These are phyloP conservation scores for Megaceryle alcyon DNA, from an alignment of 2,797 vertebrate species.

Conservation along the genomic window DNA sequence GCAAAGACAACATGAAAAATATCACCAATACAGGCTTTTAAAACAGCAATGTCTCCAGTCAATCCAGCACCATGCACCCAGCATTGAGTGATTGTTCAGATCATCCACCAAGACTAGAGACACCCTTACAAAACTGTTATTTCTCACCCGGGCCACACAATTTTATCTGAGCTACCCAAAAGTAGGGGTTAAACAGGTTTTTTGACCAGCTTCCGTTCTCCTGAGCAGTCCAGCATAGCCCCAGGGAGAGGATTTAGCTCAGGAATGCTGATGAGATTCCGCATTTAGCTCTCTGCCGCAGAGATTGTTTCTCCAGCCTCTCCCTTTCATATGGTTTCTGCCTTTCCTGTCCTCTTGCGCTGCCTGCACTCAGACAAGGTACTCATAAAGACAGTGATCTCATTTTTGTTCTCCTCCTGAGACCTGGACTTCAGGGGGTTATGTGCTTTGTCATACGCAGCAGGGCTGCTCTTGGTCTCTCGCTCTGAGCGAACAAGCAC, in stretches of 20 bases:
- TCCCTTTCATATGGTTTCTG: neutral
- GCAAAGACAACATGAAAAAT: neutral
- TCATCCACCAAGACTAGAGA: neutral
- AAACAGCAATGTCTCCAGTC: neutral
- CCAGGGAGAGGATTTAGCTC: neutral
- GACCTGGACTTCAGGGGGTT: neutral
- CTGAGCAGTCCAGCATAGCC: neutral
- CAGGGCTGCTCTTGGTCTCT: neutral
- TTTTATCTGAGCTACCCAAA: neutral
- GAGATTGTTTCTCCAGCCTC: neutral
- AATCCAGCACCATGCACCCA: neutral
- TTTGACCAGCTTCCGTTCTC: neutral
- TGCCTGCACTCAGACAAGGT: neutral
- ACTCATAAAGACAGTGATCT: neutral
- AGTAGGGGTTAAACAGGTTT: neutral
- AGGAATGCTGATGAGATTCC: neutral
- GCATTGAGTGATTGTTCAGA: neutral
- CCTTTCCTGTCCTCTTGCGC: neutral
- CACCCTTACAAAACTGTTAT: neutral
- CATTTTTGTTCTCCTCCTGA: neutral
- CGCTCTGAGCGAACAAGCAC: fast-evolving
- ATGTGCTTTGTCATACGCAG: neutral
- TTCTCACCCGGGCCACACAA: neutral
- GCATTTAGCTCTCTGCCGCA: neutral
- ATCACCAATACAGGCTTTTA: neutral